Percentiles rank a stretch among this genome's conserved stretches.
Evolutionary conservation across 2,888 invertebrate species (phyloP).

Genomic region (Lasioglossum oenotherae): DNA sequence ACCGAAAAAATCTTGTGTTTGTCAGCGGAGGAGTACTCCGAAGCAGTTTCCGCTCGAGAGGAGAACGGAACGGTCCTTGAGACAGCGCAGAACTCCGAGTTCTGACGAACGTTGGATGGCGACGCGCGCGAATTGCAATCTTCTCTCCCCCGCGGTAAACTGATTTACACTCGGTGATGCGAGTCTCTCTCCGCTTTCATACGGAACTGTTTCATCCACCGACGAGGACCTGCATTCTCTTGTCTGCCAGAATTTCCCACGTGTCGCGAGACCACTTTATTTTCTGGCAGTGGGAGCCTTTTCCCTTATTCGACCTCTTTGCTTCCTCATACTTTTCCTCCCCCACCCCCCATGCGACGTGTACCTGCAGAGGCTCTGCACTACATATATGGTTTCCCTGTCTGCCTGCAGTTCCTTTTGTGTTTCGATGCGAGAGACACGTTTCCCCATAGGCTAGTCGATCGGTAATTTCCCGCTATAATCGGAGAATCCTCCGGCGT

Average conservation of each 20-base stretch:
- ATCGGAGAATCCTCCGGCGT: slow-evolving; percentile 44
- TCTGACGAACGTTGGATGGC: slow-evolving; percentile 10
- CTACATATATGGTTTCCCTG: background rate
- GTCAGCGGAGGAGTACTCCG: background rate
- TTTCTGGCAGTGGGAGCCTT: slow-evolving; percentile 67
- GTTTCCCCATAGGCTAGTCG: slow-evolving; percentile 60
- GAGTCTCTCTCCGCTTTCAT: slow-evolving; percentile 51
- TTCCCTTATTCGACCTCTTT: slow-evolving; percentile 60
- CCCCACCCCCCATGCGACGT: slow-evolving; percentile 1
- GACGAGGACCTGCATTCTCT: slow-evolving; percentile 51
- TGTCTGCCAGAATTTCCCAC: slow-evolving; percentile 69
- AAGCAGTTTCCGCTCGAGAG: slow-evolving; percentile 8
- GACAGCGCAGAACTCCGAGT: slow-evolving; percentile 7
- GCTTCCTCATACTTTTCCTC: slow-evolving; percentile 17
- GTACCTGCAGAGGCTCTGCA: slow-evolving; percentile 11
- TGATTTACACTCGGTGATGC: slow-evolving; percentile 60
- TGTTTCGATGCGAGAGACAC: slow-evolving; percentile 61
- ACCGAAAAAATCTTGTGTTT: background rate
- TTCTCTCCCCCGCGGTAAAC: slow-evolving; percentile 50
- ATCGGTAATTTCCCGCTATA: slow-evolving; percentile 68
- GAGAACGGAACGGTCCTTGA: background rate
- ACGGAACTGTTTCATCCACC: slow-evolving; percentile 53
- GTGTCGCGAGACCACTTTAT: slow-evolving; percentile 70
- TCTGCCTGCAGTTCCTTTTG: background rate
- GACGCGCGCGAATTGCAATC: slow-evolving; percentile 54